Conservation (phyloP, 2,797 vertebrate genomes). For the Periophthalmus magnuspinnatus region DNA sequence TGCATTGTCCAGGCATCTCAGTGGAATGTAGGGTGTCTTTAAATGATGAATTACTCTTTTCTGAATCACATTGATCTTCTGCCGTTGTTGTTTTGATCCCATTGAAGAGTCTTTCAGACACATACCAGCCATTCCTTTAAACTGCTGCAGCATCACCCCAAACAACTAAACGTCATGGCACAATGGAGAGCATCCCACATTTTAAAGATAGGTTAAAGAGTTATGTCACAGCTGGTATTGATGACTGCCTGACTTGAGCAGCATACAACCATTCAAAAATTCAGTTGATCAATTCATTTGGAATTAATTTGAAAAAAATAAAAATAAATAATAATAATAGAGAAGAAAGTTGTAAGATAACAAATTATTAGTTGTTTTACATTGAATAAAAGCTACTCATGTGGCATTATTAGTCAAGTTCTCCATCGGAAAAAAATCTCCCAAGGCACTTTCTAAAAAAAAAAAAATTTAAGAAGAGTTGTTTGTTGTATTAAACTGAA, state of each 20-base stretch:
- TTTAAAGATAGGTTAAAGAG: neutral
- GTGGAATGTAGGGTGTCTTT: constrained; percentile 41
- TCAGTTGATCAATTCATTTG: neutral
- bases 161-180: constrained; percentile 26
- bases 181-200: neutral
- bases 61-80: constrained; percentile 35
- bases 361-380: neutral
- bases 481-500: too few relatives aligned
- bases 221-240: neutral
- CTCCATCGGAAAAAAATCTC: neutral
- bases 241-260: neutral
- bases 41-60: constrained; percentile 49
- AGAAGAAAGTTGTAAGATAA: too few relatives aligned
- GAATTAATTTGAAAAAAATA: neutral
- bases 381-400: neutral
- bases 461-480: too few relatives aligned
- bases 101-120: constrained; percentile 39
- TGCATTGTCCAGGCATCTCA: constrained; percentile 27
- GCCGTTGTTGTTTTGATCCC: constrained; percentile 32
- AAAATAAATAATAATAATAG: neutral
- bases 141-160: constrained; percentile 34
- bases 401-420: too few relatives aligned
- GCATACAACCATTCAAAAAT: constrained; percentile 2
- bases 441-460: too few relatives aligned
- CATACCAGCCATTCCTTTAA: constrained; percentile 37